These are phyloP conservation scores for Macrochelys suwanniensis DNA, from an alignment of 2,797 vertebrate species.

Conservation along the genomic window DNA sequence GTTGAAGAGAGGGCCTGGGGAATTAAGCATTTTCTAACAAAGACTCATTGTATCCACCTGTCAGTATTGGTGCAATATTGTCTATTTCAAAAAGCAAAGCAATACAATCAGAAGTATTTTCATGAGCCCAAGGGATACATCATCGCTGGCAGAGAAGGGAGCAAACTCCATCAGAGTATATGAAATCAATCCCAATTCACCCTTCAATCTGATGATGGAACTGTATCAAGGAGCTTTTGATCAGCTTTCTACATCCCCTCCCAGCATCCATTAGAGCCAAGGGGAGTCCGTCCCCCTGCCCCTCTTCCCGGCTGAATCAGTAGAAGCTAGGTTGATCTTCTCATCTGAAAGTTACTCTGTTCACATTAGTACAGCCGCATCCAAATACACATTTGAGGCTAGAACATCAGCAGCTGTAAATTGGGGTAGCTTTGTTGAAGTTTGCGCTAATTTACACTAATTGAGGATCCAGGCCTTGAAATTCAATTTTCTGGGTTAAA, in stretches of 20 bases:
- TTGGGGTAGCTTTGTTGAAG: not conserved
- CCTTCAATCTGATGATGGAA: not conserved
- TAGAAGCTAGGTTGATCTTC: not conserved
- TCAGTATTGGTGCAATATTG: fast-evolving
- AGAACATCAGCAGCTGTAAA: not conserved
- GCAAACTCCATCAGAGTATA: fast-evolving
- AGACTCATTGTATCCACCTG: not conserved
- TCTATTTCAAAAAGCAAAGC: not conserved
- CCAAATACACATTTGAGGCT: not conserved
- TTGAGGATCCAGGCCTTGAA: not conserved
- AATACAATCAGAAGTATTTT: not conserved
- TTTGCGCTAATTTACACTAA: not conserved
- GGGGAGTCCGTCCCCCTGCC: not conserved
- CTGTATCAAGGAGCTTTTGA: not conserved
- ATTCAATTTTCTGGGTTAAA: not conserved
- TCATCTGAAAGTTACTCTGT: not conserved
- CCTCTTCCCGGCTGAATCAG: not conserved
- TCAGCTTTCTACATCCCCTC: not conserved
- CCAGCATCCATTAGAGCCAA: not conserved
- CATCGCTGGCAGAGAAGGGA: not conserved
- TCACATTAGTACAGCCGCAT: not conserved
- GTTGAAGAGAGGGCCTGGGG: not conserved
- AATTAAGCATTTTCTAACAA: not conserved
- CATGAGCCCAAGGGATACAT: fast-evolving
- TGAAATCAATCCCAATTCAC: not conserved